Conservation (phyloP, 2,113 vertebrate genomes). For the Charadrius vociferus region DNA sequence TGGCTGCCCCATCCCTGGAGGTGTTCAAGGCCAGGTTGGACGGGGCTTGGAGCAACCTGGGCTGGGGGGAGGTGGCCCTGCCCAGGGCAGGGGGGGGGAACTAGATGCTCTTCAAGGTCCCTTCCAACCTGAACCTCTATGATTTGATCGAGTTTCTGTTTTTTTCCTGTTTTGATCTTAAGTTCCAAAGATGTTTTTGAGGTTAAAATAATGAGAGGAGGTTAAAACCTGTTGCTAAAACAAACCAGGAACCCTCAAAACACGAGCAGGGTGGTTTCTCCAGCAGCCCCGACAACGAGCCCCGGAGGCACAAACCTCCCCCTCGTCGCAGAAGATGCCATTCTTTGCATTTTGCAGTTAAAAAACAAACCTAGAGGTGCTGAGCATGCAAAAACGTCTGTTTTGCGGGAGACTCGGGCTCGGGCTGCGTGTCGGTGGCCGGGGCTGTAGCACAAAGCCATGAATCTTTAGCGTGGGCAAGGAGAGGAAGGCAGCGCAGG, state of each 20-base stretch:
- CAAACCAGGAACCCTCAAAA: neutral
- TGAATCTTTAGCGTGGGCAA: neutral
- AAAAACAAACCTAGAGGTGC: neutral
- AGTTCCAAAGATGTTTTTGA: neutral
- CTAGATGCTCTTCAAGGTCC: neutral
- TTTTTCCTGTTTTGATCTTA: neutral
- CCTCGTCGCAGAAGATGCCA: neutral
- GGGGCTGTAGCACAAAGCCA: neutral
- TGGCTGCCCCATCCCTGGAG: neutral
- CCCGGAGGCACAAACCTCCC: neutral
- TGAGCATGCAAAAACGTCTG: neutral
- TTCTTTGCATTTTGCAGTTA: neutral
- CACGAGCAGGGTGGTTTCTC: fast-evolving
- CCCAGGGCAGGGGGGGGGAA: neutral
- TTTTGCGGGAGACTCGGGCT: neutral
- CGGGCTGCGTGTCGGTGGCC: neutral
- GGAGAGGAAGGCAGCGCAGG: neutral
- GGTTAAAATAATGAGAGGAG: neutral
- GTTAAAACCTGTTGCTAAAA: neutral
- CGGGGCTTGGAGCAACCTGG: neutral
- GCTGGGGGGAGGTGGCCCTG: neutral
- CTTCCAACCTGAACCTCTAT: neutral
- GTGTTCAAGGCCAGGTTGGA: neutral
- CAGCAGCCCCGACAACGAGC: neutral
- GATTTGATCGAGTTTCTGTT: neutral